Percentiles rank a stretch among this genome's conserved stretches.
phyloP scores from a whole-genome alignment of 2,797 vertebrate genomes.

The Parauchenoglanis punctatus region DNA sequence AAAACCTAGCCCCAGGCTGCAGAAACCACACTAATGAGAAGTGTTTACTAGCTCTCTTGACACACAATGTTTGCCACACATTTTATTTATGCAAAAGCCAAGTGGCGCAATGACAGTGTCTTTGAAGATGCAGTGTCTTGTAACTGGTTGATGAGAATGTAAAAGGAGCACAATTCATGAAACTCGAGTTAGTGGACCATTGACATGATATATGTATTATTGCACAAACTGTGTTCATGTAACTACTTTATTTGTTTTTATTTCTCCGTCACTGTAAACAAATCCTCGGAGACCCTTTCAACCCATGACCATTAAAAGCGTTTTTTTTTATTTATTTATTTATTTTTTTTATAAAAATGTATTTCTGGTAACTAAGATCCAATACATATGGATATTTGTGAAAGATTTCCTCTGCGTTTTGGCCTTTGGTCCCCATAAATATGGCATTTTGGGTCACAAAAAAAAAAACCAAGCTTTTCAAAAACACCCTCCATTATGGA shows the following conservation, averaged over 20 bases:
- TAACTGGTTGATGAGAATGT: slow-evolving; percentile 25
- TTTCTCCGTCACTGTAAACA: not conserved
- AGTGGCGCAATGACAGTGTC: slow-evolving; percentile 44
- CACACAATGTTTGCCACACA: slow-evolving; percentile 62
- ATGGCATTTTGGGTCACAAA: not conserved
- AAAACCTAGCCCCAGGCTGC: slow-evolving; percentile 63
- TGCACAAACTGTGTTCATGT: not conserved
- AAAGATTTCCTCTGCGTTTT: not conserved
- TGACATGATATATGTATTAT: not conserved
- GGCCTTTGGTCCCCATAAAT: not conserved
- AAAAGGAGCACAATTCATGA: slow-evolving; percentile 2
- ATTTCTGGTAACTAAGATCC: not conserved
- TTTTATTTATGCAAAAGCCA: slow-evolving; percentile 45
- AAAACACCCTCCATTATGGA: not conserved
- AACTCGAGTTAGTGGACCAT: not conserved
- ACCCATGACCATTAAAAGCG: not conserved
- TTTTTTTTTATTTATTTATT: not conserved
- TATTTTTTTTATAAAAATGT: not conserved
- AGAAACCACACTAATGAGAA: slow-evolving; percentile 63
- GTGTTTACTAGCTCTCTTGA: slow-evolving; percentile 65
- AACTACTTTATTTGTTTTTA: not conserved
- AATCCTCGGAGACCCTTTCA: not conserved
- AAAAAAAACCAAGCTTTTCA: not conserved
- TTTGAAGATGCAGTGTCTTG: slow-evolving; percentile 40
- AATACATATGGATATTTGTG: not conserved